Evolutionary conservation across 2,113 vertebrate genomes (phyloP).

Genomic region (Brienomyrus brachyistius): DNA sequence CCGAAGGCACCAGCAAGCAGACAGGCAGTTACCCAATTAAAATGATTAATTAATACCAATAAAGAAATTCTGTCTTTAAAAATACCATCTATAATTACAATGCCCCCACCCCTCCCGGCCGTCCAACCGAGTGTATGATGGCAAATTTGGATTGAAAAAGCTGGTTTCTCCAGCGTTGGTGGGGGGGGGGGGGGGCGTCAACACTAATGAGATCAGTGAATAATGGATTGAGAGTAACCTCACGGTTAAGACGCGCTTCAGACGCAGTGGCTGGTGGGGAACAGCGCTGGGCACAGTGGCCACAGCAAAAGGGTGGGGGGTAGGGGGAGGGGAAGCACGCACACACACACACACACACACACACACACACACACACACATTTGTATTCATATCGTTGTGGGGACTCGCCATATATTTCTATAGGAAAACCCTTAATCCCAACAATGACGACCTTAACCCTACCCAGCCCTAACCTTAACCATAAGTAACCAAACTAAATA

Average conservation of each 20-base stretch:
- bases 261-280: background rate
- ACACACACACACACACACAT: background rate
- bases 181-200: background rate
- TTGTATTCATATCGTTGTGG: too few relatives aligned
- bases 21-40: constrained; percentile 57
- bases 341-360: too few relatives aligned
- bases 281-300: background rate
- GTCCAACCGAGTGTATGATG: background rate
- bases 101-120: background rate
- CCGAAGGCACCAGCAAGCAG: constrained; percentile 46
- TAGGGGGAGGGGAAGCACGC: too few relatives aligned
- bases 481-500: background rate
- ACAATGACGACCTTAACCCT: background rate
- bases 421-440: background rate
- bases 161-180: background rate
- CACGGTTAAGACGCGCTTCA: constrained; percentile 9
- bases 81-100: constrained; percentile 49
- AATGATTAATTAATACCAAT: constrained; percentile 56
- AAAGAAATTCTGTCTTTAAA: constrained; percentile 43
- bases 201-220: constrained; percentile 20
- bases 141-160: background rate
- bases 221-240: constrained; percentile 21
- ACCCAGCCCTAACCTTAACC: background rate
- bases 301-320: background rate
- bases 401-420: too few relatives aligned